A percentile compares a stretch with the other conserved stretches of the same genome.
Evolutionary conservation across 2,113 vertebrate species (phyloP).

Genomic region (Nettapus auritus): DNA sequence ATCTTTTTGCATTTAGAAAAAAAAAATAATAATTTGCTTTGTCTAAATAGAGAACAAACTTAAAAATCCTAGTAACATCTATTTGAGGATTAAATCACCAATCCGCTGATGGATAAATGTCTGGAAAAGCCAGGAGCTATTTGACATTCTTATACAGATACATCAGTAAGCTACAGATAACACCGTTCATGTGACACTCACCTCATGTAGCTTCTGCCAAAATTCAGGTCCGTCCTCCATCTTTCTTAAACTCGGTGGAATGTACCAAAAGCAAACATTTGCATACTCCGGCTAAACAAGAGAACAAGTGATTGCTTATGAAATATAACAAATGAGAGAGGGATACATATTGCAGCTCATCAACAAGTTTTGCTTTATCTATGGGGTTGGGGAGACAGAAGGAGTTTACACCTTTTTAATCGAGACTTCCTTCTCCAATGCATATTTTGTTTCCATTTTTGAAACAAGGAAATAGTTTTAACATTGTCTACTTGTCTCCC

Average conservation of each 20-base stretch:
- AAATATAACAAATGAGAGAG: neutral
- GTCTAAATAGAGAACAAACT: neutral
- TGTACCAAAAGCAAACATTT: constrained; percentile 87
- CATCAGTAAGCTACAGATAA: neutral
- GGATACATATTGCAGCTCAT: neutral
- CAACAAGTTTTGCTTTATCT: neutral
- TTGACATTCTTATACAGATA: neutral
- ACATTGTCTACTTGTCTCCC: neutral
- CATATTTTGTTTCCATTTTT: neutral
- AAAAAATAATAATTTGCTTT: neutral
- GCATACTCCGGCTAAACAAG: constrained; percentile 81
- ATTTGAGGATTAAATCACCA: neutral
- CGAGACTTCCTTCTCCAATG: neutral
- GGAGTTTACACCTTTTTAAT: neutral
- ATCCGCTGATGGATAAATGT: neutral
- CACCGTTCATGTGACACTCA: constrained; percentile 47
- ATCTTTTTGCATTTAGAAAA: neutral
- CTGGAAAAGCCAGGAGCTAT: neutral
- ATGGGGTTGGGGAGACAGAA: rapidly evolving
- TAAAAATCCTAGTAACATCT: neutral
- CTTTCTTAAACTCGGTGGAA: constrained; percentile 81
- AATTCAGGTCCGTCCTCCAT: constrained; percentile 81
- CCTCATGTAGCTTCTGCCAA: constrained; percentile 79
- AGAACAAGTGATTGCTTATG: neutral
- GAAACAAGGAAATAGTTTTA: neutral